A percentile compares a stretch with the other conserved stretches of the same genome.
phyloP scores from a whole-genome alignment of 35 echinoderm and acorn worm genomes.

The Acanthaster planci region DNA sequence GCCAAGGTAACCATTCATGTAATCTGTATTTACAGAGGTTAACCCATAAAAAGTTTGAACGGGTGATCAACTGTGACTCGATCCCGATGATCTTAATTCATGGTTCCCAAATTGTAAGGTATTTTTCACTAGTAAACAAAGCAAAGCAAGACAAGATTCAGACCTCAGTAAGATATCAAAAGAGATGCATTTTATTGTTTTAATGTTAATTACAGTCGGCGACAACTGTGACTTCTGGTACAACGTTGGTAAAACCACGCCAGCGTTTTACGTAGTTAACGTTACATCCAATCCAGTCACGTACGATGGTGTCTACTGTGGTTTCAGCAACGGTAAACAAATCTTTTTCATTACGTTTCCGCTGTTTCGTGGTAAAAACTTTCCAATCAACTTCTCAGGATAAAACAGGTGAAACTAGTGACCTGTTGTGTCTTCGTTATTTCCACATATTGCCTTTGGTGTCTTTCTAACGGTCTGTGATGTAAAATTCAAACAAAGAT shows the following conservation, averaged over 20 bases:
- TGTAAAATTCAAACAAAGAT: not conserved
- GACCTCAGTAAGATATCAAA: no score
- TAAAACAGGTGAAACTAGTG: not conserved
- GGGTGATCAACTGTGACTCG: no score
- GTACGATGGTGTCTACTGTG: not conserved
- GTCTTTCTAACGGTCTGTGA: not conserved
- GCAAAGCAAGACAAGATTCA: no score
- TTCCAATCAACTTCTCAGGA: not conserved
- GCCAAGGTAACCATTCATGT: no score
- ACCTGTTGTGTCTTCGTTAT: not conserved
- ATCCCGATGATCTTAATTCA: no score
- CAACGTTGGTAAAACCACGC: not conserved
- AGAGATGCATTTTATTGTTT: no score
- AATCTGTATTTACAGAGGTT: no score
- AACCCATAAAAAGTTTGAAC: no score
- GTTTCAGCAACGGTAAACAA: not conserved
- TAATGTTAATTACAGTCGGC: not conserved
- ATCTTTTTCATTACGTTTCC: no score
- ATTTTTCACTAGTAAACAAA: no score
- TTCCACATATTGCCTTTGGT: not conserved
- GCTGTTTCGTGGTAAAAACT: no score
- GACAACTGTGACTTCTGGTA: not conserved
- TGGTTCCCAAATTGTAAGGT: no score
- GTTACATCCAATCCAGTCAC: not conserved
- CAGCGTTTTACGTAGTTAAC: not conserved